These are phyloP conservation scores for Gonioctena quinquepunctata DNA, from an alignment of 1,140 invertebrate genomes.

Conservation along the genomic window DNA sequence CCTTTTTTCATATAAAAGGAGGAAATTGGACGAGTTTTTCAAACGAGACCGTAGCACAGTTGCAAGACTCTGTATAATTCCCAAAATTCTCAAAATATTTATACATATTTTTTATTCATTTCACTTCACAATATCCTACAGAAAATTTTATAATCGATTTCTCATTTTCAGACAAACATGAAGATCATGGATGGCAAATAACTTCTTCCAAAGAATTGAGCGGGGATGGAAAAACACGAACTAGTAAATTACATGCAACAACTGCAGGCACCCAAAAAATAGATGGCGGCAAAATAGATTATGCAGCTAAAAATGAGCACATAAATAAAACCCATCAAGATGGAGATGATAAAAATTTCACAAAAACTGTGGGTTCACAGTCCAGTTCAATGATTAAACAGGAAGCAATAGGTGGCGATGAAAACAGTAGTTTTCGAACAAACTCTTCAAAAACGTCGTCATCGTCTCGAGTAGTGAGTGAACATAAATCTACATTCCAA, in stretches of 20 bases:
- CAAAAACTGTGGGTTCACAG: slow-evolving; percentile 61
- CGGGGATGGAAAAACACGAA: slow-evolving; percentile 56
- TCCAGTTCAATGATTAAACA: slow-evolving; percentile 64
- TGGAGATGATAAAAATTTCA: slow-evolving; percentile 65
- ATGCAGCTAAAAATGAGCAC: slow-evolving; percentile 64
- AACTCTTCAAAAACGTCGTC: slow-evolving; percentile 57
- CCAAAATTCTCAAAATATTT: no score
- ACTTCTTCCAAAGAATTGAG: slow-evolving; percentile 55
- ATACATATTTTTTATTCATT: no score
- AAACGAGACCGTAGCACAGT: no score
- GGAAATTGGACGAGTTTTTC: no score
- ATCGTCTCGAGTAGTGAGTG: slow-evolving; percentile 42
- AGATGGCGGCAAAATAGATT: slow-evolving; percentile 63
- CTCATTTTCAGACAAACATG: slow-evolving; percentile 19
- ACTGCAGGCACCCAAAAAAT: slow-evolving; percentile 61
- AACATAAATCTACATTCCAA: slow-evolving; percentile 34
- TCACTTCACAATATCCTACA: no score
- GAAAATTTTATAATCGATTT: no score
- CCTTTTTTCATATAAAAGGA: no score
- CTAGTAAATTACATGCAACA: slow-evolving; percentile 50
- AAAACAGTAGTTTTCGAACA: slow-evolving; percentile 58
- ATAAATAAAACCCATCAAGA: slow-evolving; percentile 62
- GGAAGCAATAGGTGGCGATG: slow-evolving; percentile 62
- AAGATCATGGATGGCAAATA: slow-evolving; percentile 58
- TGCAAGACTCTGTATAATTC: no score